These are phyloP conservation scores for Sminthurinus signatus DNA, from an alignment of 1,140 invertebrate species.

Conservation along the genomic window DNA sequence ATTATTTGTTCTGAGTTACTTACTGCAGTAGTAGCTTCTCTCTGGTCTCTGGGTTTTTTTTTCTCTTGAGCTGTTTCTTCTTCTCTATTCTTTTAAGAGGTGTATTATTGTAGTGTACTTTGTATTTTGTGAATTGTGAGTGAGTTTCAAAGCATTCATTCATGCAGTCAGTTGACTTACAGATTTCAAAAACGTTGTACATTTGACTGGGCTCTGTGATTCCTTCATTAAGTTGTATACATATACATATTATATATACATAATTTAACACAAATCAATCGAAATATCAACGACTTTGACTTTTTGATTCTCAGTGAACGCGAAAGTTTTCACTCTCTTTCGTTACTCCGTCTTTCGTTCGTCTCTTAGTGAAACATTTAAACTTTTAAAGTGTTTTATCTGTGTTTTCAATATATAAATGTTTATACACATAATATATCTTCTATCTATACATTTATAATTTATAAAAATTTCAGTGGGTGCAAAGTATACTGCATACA, in stretches of 20 bases:
- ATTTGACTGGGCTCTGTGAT: neutral
- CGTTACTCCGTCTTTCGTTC: neutral
- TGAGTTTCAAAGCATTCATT: no score
- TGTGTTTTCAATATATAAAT: no score
- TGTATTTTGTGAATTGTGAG: neutral
- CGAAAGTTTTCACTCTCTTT: neutral
- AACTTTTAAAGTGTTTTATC: neutral
- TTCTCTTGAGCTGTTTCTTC: no score
- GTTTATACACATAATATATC: no score
- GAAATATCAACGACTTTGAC: neutral
- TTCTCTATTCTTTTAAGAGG: no score
- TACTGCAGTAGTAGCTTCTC: neutral
- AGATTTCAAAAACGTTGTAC: neutral
- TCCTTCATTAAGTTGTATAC: no score
- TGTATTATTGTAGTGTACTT: neutral
- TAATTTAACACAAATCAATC: neutral
- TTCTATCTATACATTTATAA: no score
- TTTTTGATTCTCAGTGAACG: neutral
- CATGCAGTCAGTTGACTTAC: neutral
- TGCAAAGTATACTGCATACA: neutral
- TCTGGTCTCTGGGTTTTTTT: no score
- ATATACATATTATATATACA: neutral
- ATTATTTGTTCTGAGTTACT: neutral
- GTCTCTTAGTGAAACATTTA: neutral
- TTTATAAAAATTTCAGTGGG: no score